Evolutionary conservation across 2,888 invertebrate species (phyloP).

Genomic region (Anaspis maculata): DNA sequence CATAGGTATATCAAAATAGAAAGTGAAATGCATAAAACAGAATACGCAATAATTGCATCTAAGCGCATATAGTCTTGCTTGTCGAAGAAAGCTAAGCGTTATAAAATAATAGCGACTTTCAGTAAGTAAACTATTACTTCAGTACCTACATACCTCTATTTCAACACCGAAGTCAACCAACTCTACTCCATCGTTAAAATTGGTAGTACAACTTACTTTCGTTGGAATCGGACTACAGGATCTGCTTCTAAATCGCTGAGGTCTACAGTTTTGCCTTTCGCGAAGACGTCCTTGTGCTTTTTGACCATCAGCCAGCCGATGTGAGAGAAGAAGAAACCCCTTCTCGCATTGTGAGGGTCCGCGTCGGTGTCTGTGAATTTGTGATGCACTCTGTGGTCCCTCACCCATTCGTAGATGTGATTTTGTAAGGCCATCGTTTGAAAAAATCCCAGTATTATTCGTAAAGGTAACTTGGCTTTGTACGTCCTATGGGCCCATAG

Average conservation of each 20-base stretch:
- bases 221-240: constrained; percentile 78
- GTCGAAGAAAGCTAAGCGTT: too few relatives aligned
- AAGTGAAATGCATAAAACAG: too few relatives aligned
- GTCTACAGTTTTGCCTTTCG: constrained; percentile 74
- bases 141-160: too few relatives aligned
- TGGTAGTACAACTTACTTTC: constrained; percentile 38
- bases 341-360: constrained; percentile 78
- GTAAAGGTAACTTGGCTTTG: constrained; percentile 72
- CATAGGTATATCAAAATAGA: too few relatives aligned
- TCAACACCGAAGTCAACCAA: too few relatives aligned
- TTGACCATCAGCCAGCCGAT: constrained; percentile 86
- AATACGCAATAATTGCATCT: too few relatives aligned
- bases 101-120: too few relatives aligned
- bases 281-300: constrained; percentile 84
- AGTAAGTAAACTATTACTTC: too few relatives aligned
- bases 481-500: constrained; percentile 87
- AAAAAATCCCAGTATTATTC: constrained; percentile 67
- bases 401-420: constrained; percentile 80
- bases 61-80: too few relatives aligned
- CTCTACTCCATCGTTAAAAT: too few relatives aligned
- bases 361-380: constrained; percentile 85
- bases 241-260: constrained; percentile 82
- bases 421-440: constrained; percentile 86
- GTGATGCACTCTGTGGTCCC: constrained; percentile 79
- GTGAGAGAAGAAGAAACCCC: constrained; percentile 91